Conservation (phyloP, 2,113 vertebrate genomes). For the Pogonocichla stellata region DNA sequence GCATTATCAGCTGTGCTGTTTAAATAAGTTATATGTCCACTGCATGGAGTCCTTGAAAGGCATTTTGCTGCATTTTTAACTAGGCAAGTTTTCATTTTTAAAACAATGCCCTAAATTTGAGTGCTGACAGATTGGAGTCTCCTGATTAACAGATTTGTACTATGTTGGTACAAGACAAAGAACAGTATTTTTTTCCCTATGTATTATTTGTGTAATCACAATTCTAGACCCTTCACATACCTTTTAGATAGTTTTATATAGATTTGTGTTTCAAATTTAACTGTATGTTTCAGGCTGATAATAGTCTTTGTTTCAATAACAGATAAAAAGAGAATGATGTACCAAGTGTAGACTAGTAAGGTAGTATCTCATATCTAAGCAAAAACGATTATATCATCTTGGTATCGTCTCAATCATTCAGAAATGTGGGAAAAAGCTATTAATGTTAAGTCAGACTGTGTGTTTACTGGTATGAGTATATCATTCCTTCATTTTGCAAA, state of each 20-base stretch:
- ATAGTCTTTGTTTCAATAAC: constrained; percentile 49
- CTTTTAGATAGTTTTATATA: background rate
- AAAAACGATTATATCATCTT: background rate
- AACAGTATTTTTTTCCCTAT: background rate
- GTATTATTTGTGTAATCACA: constrained; percentile 5
- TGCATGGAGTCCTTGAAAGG: background rate
- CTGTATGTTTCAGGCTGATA: constrained; percentile 36
- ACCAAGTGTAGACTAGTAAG: background rate
- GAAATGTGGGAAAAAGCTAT: constrained; percentile 1
- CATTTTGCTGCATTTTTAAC: constrained; percentile 2
- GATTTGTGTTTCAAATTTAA: background rate
- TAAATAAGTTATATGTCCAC: background rate
- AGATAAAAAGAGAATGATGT: constrained; percentile 35
- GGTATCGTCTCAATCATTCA: constrained; percentile 14
- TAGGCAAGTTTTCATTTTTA: constrained; percentile 27
- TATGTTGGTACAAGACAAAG: background rate
- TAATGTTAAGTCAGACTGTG: constrained; percentile 22
- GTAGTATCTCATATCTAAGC: constrained; percentile 1
- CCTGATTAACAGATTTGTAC: background rate
- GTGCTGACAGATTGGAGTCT: background rate
- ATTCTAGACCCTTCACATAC: background rate
- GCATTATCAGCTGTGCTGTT: background rate
- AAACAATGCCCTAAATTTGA: constrained; percentile 1
- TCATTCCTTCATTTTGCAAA: background rate
- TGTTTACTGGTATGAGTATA: background rate